Evolutionary conservation across 2,113 vertebrate genomes (phyloP).

Genomic region (Phalacrocorax brasilianus): DNA sequence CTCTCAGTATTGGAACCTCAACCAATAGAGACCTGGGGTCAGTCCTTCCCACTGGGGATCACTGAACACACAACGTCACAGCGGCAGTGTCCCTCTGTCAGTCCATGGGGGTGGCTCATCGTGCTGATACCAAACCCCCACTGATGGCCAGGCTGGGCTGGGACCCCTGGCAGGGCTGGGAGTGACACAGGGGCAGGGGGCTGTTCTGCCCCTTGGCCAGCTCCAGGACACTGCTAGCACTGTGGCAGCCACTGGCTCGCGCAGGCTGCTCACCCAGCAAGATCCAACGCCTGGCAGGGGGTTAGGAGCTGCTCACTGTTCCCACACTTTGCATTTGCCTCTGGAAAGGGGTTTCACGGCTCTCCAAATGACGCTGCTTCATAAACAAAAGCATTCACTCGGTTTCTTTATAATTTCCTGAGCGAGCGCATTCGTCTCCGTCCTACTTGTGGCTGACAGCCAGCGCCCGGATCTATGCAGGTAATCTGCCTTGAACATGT

Average conservation of each 20-base stretch:
- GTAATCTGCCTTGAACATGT: constrained; percentile 28
- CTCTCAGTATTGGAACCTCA: background rate
- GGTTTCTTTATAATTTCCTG: constrained; percentile 35
- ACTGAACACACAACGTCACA: background rate
- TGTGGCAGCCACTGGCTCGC: rapidly evolving
- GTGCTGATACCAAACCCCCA: background rate
- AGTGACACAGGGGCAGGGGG: background rate
- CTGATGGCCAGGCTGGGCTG: background rate
- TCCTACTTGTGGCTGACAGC: constrained; percentile 12
- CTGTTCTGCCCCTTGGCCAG: background rate
- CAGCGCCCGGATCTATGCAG: constrained; percentile 7
- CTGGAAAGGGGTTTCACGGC: background rate
- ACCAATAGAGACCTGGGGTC: background rate
- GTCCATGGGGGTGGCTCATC: background rate
- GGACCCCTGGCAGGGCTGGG: background rate
- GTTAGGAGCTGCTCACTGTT: background rate
- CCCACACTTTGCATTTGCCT: background rate
- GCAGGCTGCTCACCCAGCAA: rapidly evolving
- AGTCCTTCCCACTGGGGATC: background rate
- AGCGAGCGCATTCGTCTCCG: background rate
- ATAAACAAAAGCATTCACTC: background rate
- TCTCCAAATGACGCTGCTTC: background rate
- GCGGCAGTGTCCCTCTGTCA: background rate
- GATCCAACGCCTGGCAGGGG: rapidly evolving
- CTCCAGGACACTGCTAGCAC: background rate